phyloP scores from a whole-genome alignment of 2,888 invertebrate species.

The Eudasyphora cyanicolor region DNA sequence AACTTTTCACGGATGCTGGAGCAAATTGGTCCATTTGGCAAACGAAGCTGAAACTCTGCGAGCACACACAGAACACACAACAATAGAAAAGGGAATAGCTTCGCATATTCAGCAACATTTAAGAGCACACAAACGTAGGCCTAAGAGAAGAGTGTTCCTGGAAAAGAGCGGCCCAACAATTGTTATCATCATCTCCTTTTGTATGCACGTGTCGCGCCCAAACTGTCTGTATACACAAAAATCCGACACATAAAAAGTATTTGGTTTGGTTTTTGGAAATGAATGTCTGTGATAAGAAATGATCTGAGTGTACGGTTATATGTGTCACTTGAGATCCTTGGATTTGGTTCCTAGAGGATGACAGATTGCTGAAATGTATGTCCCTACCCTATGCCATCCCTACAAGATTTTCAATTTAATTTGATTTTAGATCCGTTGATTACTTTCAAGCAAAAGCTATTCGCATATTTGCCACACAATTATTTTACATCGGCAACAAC shows the following conservation, averaged over 20 bases:
- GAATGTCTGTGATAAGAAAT: conserved; percentile 24
- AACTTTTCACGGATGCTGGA: conserved; percentile 65
- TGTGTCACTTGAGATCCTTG: not conserved
- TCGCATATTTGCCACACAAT: not conserved
- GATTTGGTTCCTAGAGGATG: not conserved
- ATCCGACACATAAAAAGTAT: conserved; percentile 43
- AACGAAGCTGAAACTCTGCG: conserved; percentile 48
- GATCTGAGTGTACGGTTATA: too few relatives aligned
- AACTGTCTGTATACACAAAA: conserved; percentile 67
- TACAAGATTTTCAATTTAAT: too few relatives aligned
- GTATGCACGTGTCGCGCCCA: conserved; percentile 70
- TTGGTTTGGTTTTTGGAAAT: too few relatives aligned
- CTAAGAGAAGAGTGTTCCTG: conserved; percentile 12
- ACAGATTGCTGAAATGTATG: too few relatives aligned
- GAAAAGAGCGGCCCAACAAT: conserved; percentile 67
- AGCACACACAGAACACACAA: too few relatives aligned
- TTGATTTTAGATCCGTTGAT: too few relatives aligned
- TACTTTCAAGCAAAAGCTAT: not conserved
- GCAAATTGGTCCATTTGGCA: conserved; percentile 50
- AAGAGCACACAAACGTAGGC: conserved; percentile 27
- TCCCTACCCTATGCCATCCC: too few relatives aligned
- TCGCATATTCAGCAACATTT: conserved; percentile 61
- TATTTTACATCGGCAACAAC: not conserved
- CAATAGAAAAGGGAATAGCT: conserved; percentile 26
- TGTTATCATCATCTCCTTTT: conserved; percentile 64